Evolutionary conservation across 2,888 invertebrate species (phyloP).

Genomic region (Eristalis intricaria): DNA sequence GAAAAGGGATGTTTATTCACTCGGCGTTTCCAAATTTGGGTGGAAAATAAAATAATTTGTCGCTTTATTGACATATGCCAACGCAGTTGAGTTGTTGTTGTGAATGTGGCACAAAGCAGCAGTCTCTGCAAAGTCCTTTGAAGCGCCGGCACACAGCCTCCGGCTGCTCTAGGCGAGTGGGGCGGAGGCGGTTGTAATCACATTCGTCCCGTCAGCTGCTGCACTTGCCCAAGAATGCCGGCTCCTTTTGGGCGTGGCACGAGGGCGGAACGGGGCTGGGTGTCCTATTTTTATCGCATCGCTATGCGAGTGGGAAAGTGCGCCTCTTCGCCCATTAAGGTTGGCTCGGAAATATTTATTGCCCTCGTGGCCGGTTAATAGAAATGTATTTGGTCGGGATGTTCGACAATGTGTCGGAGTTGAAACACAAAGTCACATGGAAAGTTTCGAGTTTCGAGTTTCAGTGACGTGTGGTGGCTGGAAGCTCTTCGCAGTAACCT

Average conservation of each 20-base stretch:
- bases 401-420: slow-evolving; percentile 11
- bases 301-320: background rate
- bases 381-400: slow-evolving; percentile 21
- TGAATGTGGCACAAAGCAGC: slow-evolving; percentile 9
- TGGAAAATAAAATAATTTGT: slow-evolving; percentile 53
- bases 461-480: background rate
- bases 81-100: background rate
- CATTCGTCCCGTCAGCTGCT: background rate
- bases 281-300: background rate
- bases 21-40: slow-evolving; percentile 56
- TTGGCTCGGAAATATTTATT: slow-evolving; percentile 37
- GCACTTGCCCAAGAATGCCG: background rate
- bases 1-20: slow-evolving; percentile 56
- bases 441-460: slow-evolving; percentile 44
- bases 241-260: background rate
- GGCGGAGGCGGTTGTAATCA: background rate
- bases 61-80: slow-evolving; percentile 49
- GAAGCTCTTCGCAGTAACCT: background rate
- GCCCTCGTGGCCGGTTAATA: slow-evolving; percentile 26
- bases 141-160: too few species aligned
- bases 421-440: slow-evolving; percentile 36
- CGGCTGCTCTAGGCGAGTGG: too few species aligned
- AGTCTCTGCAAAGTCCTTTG: background rate
- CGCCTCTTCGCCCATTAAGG: background rate
- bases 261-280: background rate